Percentiles rank a stretch among this genome's conserved stretches.
These are phyloP conservation scores for Crotalus tigris DNA, from an alignment of 2,113 vertebrate genomes.

Conservation along the genomic window DNA sequence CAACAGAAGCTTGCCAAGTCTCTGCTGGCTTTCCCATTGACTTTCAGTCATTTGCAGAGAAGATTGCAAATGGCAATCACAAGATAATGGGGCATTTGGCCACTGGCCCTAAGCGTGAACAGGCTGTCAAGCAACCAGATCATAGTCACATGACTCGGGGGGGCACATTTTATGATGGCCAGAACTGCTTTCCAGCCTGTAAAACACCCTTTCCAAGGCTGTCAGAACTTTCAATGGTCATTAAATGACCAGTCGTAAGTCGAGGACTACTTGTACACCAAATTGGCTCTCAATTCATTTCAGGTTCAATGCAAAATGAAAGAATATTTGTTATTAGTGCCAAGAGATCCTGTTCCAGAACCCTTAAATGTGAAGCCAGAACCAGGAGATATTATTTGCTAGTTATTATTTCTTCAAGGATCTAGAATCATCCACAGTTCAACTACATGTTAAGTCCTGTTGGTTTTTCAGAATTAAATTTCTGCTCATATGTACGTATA, in stretches of 20 bases:
- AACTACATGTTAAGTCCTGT: not conserved
- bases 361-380: not conserved
- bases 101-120: not conserved
- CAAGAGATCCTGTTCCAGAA: not conserved
- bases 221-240: not conserved
- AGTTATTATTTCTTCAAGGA: not conserved
- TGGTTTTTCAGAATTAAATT: not conserved
- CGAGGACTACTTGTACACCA: not conserved
- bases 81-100: not conserved
- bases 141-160: not conserved
- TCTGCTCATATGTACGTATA: not conserved
- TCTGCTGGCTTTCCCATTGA: not conserved
- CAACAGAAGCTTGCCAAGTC: not conserved
- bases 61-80: not conserved
- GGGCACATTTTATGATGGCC: not conserved
- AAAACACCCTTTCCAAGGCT: not conserved
- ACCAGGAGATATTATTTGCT: not conserved
- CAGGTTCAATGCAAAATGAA: not conserved
- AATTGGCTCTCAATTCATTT: not conserved
- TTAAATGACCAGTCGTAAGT: not conserved
- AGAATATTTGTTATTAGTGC: not conserved
- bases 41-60: not conserved
- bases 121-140: not conserved
- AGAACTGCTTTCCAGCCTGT: not conserved
- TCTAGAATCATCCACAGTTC: not conserved